A percentile compares a stretch with the other conserved stretches of the same genome.
These are phyloP conservation scores for Lineus longissimus DNA, from an alignment of 1,140 invertebrate genomes.

Conservation along the genomic window DNA sequence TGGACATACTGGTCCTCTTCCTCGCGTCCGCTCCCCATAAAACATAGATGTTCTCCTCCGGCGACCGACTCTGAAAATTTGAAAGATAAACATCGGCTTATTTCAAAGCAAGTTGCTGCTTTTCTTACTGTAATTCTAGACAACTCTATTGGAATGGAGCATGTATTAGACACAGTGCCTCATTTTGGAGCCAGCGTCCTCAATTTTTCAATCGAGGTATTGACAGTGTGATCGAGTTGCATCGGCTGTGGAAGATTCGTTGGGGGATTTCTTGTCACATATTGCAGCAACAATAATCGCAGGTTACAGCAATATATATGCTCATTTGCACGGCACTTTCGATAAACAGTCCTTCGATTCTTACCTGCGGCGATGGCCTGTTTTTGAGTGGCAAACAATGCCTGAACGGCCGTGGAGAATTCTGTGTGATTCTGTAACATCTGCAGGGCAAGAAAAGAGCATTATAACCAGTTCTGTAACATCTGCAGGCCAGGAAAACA, in stretches of 20 bases:
- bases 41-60: constrained; percentile 94
- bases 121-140: neutral
- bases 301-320: too few relatives aligned
- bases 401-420: constrained; percentile 92
- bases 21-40: constrained; percentile 89
- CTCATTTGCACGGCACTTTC: too few relatives aligned
- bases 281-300: too few relatives aligned
- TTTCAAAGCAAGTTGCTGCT: neutral
- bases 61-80: constrained; percentile 66
- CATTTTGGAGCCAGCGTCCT: too few relatives aligned
- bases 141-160: neutral
- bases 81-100: too few relatives aligned
- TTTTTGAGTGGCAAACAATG: constrained; percentile 81
- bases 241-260: too few relatives aligned
- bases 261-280: too few relatives aligned
- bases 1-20: constrained; percentile 96
- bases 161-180: too few relatives aligned
- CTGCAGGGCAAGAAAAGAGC: constrained; percentile 41
- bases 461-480: constrained; percentile 71
- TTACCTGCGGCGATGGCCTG: constrained; percentile 77
- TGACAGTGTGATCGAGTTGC: too few relatives aligned
- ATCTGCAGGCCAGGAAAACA: constrained; percentile 59
- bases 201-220: too few relatives aligned
- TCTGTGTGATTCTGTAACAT: constrained; percentile 94
- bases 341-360: too few relatives aligned